Base-by-base conservation (phyloP, 2,797 vertebrate species). In the Emydoidea blandingii region DNA sequence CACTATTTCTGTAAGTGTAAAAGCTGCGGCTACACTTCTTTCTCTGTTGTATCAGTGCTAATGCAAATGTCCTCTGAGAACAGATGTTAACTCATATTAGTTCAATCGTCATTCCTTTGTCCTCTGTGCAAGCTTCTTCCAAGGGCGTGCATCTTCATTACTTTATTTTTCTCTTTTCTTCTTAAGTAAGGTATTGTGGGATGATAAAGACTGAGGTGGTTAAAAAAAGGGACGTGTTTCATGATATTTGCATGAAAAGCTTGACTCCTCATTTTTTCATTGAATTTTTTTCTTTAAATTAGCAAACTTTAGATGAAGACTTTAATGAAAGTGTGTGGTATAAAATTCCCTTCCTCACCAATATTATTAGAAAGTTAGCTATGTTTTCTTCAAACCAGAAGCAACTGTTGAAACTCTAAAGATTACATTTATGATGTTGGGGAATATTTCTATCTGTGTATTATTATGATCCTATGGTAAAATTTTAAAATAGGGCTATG, bases 361-460 rank as follows among this genome's bases (percentile, higher is more conserved):
- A 12, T 11, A 68, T 37, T 68, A 21, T 37, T 37, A 68, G 65
- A n/a, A n/a, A 65, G 62, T 65, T 65, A 65, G 15, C 62, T 65
- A 4, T 65, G 31, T 31, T 65, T 65, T n/a, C 29, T 90, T 65
- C 41, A 49, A 3, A 44, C 1, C 83, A 57, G 8, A 84, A 78
- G 27, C 57, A 0, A 92, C 88, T 90, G 85, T 83, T 65, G 62
- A 31, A 65, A n/a, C 8, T 16, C 29, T 84, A 50, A 91, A 87
- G 72, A 78, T 87, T 81, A 29, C 74, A 92, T 29, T 62, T 0
- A n/a, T 65, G 62, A 6, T 65, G 29, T 65, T 65, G 31, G 62
- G 15, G 34, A 65, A 31, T 92, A 74, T 88, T 94, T 94, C 12
- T 88, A 50, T 94, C 94, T 93, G 29, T 87, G 68, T 56, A 87